Evolutionary conservation across 64 coral and sea anemone genomes (phyloP).

Genomic region (Stylophora pistillata): DNA sequence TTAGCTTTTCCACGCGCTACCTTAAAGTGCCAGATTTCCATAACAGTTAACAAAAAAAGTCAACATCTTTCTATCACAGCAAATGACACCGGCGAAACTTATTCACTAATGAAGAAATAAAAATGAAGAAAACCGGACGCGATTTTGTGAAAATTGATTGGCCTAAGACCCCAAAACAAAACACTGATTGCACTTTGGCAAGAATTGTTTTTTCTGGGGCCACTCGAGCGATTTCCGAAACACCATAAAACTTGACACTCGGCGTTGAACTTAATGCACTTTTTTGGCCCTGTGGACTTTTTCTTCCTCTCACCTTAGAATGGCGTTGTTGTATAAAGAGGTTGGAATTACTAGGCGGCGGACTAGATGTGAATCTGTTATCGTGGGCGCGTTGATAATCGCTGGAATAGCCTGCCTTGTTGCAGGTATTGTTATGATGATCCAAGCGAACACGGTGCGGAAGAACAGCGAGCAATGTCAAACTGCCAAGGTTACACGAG

Average conservation of each 20-base stretch:
- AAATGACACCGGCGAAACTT: neutral
- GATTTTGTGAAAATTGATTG: neutral
- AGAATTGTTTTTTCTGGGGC: neutral
- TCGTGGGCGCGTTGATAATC: slow-evolving; percentile 18
- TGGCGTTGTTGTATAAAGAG: slow-evolving; percentile 20
- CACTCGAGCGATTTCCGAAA: slow-evolving; percentile 20
- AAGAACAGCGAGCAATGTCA: slow-evolving; percentile 6
- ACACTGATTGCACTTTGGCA: neutral
- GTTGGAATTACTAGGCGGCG: slow-evolving; percentile 12
- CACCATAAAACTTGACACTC: neutral
- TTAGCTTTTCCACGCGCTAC: neutral
- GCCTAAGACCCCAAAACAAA: slow-evolving; percentile 3
- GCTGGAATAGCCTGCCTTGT: slow-evolving; percentile 50
- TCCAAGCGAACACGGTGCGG: slow-evolving; percentile 9
- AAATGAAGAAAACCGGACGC: slow-evolving; percentile 20
- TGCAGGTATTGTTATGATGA: slow-evolving; percentile 47
- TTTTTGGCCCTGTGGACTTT: neutral
- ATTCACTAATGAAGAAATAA: slow-evolving; percentile 24
- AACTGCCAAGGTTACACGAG: neutral
- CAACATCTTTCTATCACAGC: slow-evolving; percentile 7
- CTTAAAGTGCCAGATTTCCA: slow-evolving; percentile 12
- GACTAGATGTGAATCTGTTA: slow-evolving; percentile 13
- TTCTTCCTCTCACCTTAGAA: neutral
- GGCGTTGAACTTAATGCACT: neutral
- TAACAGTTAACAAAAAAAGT: slow-evolving; percentile 19